Base-by-base conservation (phyloP, 2,888 invertebrate species). In the Caenorhabditis panamensis region DNA sequence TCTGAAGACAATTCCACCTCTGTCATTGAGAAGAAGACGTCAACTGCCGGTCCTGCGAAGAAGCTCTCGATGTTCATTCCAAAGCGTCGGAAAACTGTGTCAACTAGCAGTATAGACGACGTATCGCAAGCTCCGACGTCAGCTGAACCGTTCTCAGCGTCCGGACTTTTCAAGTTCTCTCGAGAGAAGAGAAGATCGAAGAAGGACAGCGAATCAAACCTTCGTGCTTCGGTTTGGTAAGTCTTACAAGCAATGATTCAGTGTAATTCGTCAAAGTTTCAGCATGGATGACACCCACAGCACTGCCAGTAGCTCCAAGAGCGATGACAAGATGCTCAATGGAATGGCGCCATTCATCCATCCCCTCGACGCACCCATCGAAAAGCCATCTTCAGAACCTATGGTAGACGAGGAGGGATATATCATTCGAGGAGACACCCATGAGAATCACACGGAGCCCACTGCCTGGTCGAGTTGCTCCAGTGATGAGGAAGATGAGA, bases 291-390 rank as follows among this genome's bases (percentile, higher is more conserved):
- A 89, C 62, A 82, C 85, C 0, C 82, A 84, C 49, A 85, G 85
- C 67, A 88, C 88, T 24, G 85, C 88, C 8, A 87, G 87, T 76
- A 88, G 88, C 66, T 88, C 85, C 9, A 81, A 84, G 53, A 87
- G 87, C 61, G 88, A 88, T 20, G 89, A 87, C 18, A 86, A 86
- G 72, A 64, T 84, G 44, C 84, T 82, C 20, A 82, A 77, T 22
- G 75, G 76, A 24, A 28, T 37, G 13, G 58, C 58, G 3, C n/a
- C n/a, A 0, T 20, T 44, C n/a, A 51, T 72, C 6, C 72, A 82
- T 24, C 79, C 77, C 26, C 31, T 85, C 4, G 84, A 84, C 53
- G 61, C 77, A 11, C 84, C 84, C 1, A 63, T 81, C 28, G 76
- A 67, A 24, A 63, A 76, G 26, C 64, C 47, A 28, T 31, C 56